A percentile compares a stretch with the other conserved stretches of the same genome.
Evolutionary conservation across 2,797 vertebrate genomes (phyloP).

Genomic region (Phoxinus dragarum): DNA sequence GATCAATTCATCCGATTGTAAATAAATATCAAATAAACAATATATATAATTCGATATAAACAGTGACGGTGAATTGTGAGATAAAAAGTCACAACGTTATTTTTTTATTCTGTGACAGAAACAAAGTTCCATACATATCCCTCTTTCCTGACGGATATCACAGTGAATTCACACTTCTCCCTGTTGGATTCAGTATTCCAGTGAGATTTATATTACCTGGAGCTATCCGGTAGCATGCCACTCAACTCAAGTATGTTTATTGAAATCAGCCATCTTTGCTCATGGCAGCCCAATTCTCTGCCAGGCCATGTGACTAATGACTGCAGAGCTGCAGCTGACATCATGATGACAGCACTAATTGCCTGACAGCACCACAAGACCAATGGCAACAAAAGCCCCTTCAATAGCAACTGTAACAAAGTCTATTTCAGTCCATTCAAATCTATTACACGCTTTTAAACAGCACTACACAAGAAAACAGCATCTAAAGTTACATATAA

Average conservation of each 20-base stretch:
- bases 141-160: not conserved
- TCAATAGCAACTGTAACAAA: not conserved
- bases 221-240: not conserved
- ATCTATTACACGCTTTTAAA: not conserved
- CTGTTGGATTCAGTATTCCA: not conserved
- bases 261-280: not conserved
- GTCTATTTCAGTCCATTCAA: not conserved
- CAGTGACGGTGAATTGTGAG: not conserved
- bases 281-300: slow-evolving; percentile 5
- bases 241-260: not conserved
- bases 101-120: not conserved
- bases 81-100: not conserved
- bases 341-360: slow-evolving; percentile 14
- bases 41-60: too few species aligned
- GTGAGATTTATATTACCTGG: slow-evolving; percentile 4
- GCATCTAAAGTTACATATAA: not conserved
- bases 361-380: slow-evolving; percentile 16
- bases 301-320: slow-evolving; percentile 15
- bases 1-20: too few species aligned
- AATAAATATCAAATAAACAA: too few species aligned
- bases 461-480: not conserved
- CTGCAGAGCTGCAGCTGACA: slow-evolving; percentile 3
- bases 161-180: not conserved
- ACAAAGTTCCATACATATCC: not conserved
- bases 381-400: slow-evolving; percentile 18